These are phyloP conservation scores for Creontiades dilutus DNA, from an alignment of 2,888 invertebrate species.

Conservation along the genomic window DNA sequence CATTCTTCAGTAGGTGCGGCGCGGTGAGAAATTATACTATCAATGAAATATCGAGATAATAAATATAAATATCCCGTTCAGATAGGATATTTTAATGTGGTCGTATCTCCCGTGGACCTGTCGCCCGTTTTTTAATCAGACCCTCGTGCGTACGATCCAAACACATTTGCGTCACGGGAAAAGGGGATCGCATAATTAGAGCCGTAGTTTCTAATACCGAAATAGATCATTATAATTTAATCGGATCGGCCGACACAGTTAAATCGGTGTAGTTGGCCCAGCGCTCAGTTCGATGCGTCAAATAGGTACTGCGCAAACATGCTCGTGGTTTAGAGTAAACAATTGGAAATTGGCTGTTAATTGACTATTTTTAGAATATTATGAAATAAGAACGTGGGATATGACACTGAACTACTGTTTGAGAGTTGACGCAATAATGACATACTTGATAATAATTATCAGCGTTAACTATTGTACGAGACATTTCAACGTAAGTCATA, in stretches of 20 bases:
- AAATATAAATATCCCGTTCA: neutral
- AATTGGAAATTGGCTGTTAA: neutral
- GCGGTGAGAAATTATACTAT: neutral
- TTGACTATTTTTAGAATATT: neutral
- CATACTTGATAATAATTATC: too few relatives aligned
- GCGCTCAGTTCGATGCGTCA: neutral
- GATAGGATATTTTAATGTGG: neutral
- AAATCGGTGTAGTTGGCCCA: neutral
- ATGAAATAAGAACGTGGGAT: neutral
- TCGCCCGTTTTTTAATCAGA: neutral
- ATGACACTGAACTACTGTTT: too few relatives aligned
- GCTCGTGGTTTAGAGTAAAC: neutral
- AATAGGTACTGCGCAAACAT: neutral
- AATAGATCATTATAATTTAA: neutral
- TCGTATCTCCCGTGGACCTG: neutral
- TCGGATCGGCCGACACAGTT: neutral
- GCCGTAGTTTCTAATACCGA: neutral
- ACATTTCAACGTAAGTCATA: too few relatives aligned
- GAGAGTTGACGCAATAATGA: too few relatives aligned
- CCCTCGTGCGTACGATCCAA: neutral
- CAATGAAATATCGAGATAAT: neutral
- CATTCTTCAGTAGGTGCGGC: too few relatives aligned
- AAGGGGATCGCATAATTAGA: slow-evolving; percentile 10
- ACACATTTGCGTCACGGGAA: slow-evolving; percentile 10
- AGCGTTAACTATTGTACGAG: too few relatives aligned